Evolutionary conservation across 2,113 vertebrate species (phyloP), one percentile per base, ranked within the genome.

Genomic region (Ochotona curzoniae): DNA sequence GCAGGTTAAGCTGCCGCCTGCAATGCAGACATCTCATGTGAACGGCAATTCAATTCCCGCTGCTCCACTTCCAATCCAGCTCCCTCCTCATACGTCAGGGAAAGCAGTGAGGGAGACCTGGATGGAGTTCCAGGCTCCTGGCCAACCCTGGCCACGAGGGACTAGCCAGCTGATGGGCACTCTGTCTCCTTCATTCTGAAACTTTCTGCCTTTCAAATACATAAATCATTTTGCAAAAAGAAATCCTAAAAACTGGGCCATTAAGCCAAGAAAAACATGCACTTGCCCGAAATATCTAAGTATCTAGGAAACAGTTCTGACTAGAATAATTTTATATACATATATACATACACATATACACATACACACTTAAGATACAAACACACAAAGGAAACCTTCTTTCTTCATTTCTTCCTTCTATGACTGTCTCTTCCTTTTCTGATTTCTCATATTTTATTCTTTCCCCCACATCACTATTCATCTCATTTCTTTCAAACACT

Each of bases 221-320:
- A 57, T 57, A 57, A 57, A 57, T 18, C 17, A 44, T 44, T 44
- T 57, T 18, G 14, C 14, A 57, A 57, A 57, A 18, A 14, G 18
- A 57, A 57, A 57, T 57, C 54, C 18, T 57, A 57, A 57, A 91
- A 93, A 95, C 78, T 91, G 89, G 81, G 81, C 94, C 89, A 94
- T 96, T 97, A 95, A 96, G 87, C 84, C 78, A 95, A 95, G 89
- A 92, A 97, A 96, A 94, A 80, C 81, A 71, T 70, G 32, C n/a
- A 91, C 93, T 89, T 88, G 87, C 93, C 96, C 94, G 90, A 97
- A 96, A 96, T 97, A 95, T 95, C 95, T 96, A 82, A 44, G 95
- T 96, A 96, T 89, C 96, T 76, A 96, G 96, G 95, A 95, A 97
- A 96, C 96, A 94, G 90, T 88, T 93, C 81, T 85, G 76, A 94